These are phyloP conservation scores for Arenaria interpres DNA, from an alignment of 2,113 vertebrate genomes.

Conservation along the genomic window DNA sequence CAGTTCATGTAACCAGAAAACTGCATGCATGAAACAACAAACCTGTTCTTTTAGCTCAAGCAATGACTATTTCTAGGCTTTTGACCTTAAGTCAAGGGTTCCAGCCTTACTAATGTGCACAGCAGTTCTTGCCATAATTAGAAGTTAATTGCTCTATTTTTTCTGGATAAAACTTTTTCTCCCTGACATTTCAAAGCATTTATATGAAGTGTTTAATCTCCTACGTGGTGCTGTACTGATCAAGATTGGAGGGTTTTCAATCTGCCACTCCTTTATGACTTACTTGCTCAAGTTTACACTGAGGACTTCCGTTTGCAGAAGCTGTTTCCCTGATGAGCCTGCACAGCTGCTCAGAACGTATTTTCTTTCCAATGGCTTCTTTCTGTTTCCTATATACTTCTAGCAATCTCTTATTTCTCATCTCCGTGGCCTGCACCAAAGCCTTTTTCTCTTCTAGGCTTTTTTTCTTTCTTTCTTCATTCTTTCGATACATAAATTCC, in stretches of 20 bases:
- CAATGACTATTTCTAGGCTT: neutral
- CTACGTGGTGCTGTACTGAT: neutral
- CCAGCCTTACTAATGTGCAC: neutral
- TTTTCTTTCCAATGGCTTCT: constrained; percentile 46
- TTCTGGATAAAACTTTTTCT: neutral
- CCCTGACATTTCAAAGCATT: neutral
- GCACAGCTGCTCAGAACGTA: rapidly evolving
- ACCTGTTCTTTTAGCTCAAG: neutral
- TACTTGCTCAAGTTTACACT: neutral
- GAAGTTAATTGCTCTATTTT: neutral
- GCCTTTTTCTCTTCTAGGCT: constrained; percentile 25
- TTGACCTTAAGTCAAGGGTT: neutral
- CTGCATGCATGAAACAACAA: neutral
- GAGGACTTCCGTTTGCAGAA: neutral
- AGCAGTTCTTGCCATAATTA: neutral
- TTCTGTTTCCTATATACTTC: constrained; percentile 70
- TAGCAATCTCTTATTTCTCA: constrained; percentile 48
- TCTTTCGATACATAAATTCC: constrained; percentile 59
- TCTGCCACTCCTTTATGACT: neutral
- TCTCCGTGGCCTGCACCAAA: neutral
- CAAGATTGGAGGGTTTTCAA: neutral
- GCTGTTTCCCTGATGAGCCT: rapidly evolving
- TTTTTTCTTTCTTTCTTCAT: constrained; percentile 41
- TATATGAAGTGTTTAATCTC: neutral
- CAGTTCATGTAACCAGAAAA: neutral